Evolutionary conservation across 2,113 vertebrate species (phyloP).

Genomic region (Gambusia affinis): DNA sequence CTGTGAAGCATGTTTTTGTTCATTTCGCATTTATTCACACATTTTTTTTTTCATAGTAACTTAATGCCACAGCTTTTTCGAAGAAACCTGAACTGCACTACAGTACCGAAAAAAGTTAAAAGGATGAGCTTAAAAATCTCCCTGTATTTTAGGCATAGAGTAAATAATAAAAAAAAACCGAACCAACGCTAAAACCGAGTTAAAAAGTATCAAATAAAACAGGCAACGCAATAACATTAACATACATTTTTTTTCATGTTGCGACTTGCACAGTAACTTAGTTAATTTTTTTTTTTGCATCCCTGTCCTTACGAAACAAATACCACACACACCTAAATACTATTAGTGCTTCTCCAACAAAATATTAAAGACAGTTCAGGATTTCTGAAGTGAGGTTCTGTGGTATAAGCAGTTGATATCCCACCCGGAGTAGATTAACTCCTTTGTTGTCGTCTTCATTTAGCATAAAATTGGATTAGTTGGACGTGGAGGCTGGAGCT

Average conservation of each 20-base stretch:
- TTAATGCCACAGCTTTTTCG: neutral
- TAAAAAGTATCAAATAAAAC: too few relatives aligned
- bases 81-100: neutral
- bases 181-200: too few relatives aligned
- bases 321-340: neutral
- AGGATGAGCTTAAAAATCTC: too few relatives aligned
- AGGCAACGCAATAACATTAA: too few relatives aligned
- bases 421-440: neutral
- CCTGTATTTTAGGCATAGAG: too few relatives aligned
- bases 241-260: neutral
- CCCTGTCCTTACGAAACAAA: neutral
- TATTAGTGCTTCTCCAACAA: too few relatives aligned
- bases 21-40: constrained; percentile 48
- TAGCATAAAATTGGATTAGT: neutral
- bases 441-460: neutral
- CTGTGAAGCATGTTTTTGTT: neutral
- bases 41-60: neutral
- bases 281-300: neutral
- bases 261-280: neutral
- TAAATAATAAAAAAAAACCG: too few relatives aligned
- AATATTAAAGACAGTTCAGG: too few relatives aligned
- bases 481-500: neutral
- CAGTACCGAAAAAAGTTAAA: neutral
- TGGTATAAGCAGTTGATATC: too few relatives aligned
- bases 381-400: too few relatives aligned